A percentile compares a stretch with the other conserved stretches of the same genome.
These are phyloP conservation scores for Probaryconus sp. DNA, from an alignment of 1,140 invertebrate species.

Conservation along the genomic window DNA sequence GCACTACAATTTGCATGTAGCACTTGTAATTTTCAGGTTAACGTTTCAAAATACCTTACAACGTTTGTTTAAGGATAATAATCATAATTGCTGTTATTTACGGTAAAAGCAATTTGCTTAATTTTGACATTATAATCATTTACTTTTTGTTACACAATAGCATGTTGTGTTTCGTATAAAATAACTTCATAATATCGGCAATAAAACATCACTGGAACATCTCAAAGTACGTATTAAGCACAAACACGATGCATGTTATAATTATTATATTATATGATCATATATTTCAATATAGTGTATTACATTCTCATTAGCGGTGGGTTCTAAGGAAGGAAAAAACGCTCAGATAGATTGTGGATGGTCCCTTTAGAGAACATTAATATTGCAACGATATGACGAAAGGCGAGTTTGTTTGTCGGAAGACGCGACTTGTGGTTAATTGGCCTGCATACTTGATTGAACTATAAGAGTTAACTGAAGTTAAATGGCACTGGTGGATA, in stretches of 20 bases:
- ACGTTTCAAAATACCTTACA: no score
- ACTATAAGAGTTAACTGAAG: slow-evolving; percentile 63
- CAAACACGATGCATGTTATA: slow-evolving; percentile 37
- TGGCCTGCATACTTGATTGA: slow-evolving; percentile 61
- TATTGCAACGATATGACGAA: slow-evolving; percentile 56
- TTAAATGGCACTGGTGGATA: slow-evolving; percentile 56
- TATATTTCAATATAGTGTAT: slow-evolving; percentile 27
- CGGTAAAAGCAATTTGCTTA: slow-evolving; percentile 22
- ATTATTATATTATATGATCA: slow-evolving; percentile 25
- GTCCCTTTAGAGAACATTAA: slow-evolving; percentile 44
- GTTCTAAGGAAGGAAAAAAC: slow-evolving; percentile 14
- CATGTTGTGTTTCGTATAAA: slow-evolving; percentile 12
- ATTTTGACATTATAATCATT: slow-evolving; percentile 23
- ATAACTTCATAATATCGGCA: slow-evolving; percentile 21
- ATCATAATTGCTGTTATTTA: no score
- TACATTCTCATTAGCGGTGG: slow-evolving; percentile 13
- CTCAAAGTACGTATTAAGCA: slow-evolving; percentile 3
- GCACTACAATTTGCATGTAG: no score
- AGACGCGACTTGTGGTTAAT: slow-evolving; percentile 53
- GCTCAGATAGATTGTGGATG: slow-evolving; percentile 10
- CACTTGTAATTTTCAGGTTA: no score
- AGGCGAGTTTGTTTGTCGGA: slow-evolving; percentile 59
- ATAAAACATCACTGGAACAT: slow-evolving; percentile 32
- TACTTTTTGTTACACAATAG: slow-evolving; percentile 33
- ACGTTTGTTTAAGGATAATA: no score